A percentile compares a stretch with the other conserved stretches of the same genome.
Evolutionary conservation across 2,113 vertebrate species (phyloP).

Genomic region (Bubo blakistoni): DNA sequence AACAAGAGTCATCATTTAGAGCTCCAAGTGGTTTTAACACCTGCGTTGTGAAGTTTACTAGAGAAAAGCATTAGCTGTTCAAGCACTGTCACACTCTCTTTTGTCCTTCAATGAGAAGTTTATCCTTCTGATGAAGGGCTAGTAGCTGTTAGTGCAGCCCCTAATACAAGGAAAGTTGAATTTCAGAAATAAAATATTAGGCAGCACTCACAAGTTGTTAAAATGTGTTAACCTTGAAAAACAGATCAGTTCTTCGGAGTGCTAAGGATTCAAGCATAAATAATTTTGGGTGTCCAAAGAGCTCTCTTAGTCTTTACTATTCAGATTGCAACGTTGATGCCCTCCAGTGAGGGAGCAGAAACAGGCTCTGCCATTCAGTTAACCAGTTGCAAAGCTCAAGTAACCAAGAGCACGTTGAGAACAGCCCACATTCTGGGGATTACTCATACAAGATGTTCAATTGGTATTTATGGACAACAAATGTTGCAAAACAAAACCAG

Average conservation of each 20-base stretch:
- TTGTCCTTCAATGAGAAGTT: neutral
- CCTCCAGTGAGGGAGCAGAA: neutral
- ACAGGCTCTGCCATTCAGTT: neutral
- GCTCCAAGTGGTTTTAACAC: neutral
- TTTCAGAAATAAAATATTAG: neutral
- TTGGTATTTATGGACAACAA: neutral
- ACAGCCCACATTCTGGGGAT: neutral
- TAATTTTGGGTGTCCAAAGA: neutral
- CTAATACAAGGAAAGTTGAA: neutral
- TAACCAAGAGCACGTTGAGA: fast-evolving
- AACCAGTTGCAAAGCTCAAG: neutral
- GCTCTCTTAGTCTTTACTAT: neutral
- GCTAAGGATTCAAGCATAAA: neutral
- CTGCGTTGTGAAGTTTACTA: neutral
- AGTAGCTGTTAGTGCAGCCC: neutral
- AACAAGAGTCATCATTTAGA: neutral
- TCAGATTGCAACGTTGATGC: neutral
- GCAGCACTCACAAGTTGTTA: neutral
- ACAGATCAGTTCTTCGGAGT: neutral
- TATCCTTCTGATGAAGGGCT: neutral
- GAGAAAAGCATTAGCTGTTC: neutral
- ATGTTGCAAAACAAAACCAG: neutral
- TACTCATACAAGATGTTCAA: neutral
- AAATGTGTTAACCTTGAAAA: neutral
- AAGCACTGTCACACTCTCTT: neutral